These are phyloP conservation scores for Glaucomys volans DNA, from an alignment of 2,113 vertebrate species.

Conservation along the genomic window DNA sequence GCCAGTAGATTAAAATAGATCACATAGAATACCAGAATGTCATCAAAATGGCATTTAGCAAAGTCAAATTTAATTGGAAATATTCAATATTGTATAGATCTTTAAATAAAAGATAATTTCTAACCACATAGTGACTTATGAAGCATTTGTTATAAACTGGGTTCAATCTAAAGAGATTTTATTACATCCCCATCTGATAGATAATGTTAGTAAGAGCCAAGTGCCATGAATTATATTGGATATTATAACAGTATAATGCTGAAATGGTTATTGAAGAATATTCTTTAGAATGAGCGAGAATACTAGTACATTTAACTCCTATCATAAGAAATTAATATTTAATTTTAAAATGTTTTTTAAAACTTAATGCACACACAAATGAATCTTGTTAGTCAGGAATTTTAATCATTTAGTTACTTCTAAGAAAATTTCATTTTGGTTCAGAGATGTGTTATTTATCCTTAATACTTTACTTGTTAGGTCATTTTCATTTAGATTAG, in stretches of 20 bases:
- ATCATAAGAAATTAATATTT: background rate
- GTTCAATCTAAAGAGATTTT: background rate
- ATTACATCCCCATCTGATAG: background rate
- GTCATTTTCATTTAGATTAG: background rate
- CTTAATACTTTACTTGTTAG: background rate
- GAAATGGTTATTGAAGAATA: background rate
- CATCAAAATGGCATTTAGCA: background rate
- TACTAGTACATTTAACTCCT: background rate
- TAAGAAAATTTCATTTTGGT: background rate
- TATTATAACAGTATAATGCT: background rate
- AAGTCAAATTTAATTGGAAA: background rate
- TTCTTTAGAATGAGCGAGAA: slow-evolving; percentile 8
- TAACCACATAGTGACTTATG: background rate
- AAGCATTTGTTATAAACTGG: background rate
- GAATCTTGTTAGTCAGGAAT: slow-evolving; percentile 20
- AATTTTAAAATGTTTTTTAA: background rate
- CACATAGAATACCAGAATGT: background rate
- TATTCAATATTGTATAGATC: background rate
- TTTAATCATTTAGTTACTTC: background rate
- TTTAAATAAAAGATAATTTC: slow-evolving; percentile 36
- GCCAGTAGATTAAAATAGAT: background rate
- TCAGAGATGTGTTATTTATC: background rate
- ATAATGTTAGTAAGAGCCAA: background rate
- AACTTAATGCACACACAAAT: background rate
- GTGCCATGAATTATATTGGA: background rate